phyloP scores from a whole-genome alignment of 2,888 invertebrate species.

The Leistus spinibarbis region DNA sequence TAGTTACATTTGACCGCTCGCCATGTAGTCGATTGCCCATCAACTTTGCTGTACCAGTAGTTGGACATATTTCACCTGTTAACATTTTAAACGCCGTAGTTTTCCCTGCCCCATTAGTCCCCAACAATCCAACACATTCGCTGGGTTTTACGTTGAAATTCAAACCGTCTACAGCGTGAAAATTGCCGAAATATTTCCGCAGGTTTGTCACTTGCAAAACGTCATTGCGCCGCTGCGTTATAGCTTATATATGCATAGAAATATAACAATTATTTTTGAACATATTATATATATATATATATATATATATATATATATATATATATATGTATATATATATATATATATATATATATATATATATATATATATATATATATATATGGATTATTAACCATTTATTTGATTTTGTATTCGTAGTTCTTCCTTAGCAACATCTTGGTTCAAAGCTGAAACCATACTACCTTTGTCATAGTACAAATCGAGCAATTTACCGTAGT shows the following conservation, averaged over 20 bases:
- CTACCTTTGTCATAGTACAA: constrained; percentile 15
- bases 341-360: not conserved
- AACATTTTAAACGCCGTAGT: constrained; percentile 85
- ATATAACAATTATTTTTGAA: not conserved
- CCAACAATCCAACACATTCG: constrained; percentile 83
- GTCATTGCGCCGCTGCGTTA: constrained; percentile 47
- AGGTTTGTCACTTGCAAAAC: constrained; percentile 65
- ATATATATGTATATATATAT: not conserved
- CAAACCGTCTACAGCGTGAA: constrained; percentile 68
- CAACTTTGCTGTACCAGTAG: constrained; percentile 54
- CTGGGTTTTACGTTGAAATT: constrained; percentile 71
- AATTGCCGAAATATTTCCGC: constrained; percentile 64
- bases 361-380: not conserved
- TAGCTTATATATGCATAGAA: not conserved
- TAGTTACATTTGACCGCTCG: constrained; percentile 23
- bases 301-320: not conserved
- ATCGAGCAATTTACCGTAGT: constrained; percentile 40
- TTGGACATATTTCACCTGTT: constrained; percentile 68
- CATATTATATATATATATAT: not conserved
- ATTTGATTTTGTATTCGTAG: constrained; percentile 47
- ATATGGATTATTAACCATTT: not conserved
- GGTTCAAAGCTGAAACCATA: constrained; percentile 42
- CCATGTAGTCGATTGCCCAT: constrained; percentile 16
- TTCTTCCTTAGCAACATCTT: constrained; percentile 54
- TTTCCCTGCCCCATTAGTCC: constrained; percentile 87